A percentile compares a stretch with the other conserved stretches of the same genome.
phyloP scores from a whole-genome alignment of 1,140 invertebrate species.

The Drosophila tristis region DNA sequence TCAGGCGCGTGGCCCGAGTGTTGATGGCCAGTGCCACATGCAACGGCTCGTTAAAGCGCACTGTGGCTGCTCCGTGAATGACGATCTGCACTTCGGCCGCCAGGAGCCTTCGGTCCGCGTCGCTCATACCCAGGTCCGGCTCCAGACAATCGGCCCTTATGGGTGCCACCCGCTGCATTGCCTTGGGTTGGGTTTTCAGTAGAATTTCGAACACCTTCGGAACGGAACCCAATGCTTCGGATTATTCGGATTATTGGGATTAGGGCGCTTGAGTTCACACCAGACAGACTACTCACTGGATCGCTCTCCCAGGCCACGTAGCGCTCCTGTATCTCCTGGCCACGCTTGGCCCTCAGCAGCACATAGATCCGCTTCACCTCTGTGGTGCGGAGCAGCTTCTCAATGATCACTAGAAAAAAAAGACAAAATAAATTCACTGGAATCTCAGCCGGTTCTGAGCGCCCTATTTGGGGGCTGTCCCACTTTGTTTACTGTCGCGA shows the following conservation, averaged over 20 bases:
- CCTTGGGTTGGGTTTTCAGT: constrained; percentile 25
- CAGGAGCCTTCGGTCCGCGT: constrained; percentile 84
- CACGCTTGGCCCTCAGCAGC: constrained; percentile 91
- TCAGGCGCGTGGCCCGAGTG: constrained; percentile 85
- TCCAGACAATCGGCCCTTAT: constrained; percentile 86
- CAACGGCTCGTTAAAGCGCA: constrained; percentile 92
- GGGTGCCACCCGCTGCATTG: constrained; percentile 60
- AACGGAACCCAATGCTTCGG: neutral
- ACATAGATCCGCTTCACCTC: constrained; percentile 90
- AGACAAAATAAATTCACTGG: neutral
- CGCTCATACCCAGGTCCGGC: constrained; percentile 88
- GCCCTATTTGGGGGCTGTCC: constrained; percentile 1
- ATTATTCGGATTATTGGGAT: constrained; percentile 3
- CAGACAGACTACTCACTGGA: constrained; percentile 45
- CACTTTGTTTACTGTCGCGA: neutral
- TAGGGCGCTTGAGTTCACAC: neutral
- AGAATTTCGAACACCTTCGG: constrained; percentile 47
- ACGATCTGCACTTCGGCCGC: constrained; percentile 87
- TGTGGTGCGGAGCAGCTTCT: constrained; percentile 92
- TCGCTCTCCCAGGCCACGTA: constrained; percentile 88
- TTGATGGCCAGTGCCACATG: constrained; percentile 87
- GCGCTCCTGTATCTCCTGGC: constrained; percentile 88
- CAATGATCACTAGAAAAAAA: constrained; percentile 87
- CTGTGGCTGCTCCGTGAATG: constrained; percentile 94
- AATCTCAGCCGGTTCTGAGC: constrained; percentile 24